phyloP scores from a whole-genome alignment of 2,888 invertebrate species.

The Chirona hameri region DNA sequence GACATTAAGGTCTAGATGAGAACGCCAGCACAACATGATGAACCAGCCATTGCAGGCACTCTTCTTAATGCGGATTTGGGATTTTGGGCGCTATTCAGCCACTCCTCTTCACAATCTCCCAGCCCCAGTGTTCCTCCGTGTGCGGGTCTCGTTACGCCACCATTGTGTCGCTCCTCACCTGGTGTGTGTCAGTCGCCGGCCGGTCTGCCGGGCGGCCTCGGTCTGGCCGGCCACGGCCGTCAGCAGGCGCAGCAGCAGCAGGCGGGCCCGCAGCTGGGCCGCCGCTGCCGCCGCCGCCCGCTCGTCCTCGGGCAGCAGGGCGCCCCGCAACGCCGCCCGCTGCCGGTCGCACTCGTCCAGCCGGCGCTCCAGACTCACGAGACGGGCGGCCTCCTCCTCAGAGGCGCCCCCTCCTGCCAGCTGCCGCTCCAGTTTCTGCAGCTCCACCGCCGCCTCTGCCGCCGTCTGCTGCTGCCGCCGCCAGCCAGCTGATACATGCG shows the following conservation, averaged over 20 bases:
- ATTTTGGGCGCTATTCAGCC: no score
- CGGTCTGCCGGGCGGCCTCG: conserved; percentile 50
- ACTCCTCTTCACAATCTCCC: no score
- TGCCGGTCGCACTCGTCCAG: conserved; percentile 71
- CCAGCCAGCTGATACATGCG: conserved; percentile 42
- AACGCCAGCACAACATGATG: no score
- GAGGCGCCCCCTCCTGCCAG: conserved; percentile 63
- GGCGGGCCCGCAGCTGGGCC: conserved; percentile 40
- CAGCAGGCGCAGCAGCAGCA: conserved; percentile 24
- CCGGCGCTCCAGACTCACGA: conserved; percentile 47
- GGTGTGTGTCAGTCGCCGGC: conserved; percentile 42
- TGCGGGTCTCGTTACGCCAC: no score
- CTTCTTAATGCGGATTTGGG: no score
- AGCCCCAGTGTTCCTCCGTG: no score
- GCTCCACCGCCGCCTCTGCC: conserved; percentile 50
- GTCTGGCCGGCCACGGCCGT: conserved; percentile 46
- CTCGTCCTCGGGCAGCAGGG: conserved; percentile 45
- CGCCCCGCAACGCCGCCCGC: conserved; percentile 59
- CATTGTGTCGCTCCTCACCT: conserved; percentile 44
- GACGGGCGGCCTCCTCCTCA: conserved; percentile 49
- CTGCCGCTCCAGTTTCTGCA: conserved; percentile 71
- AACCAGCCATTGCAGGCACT: no score
- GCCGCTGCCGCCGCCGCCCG: conserved; percentile 38
- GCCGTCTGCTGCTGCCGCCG: conserved; percentile 40
- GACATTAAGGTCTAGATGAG: no score